Conservation (phyloP, 2,113 vertebrate species). For the Leucosticte australis region DNA sequence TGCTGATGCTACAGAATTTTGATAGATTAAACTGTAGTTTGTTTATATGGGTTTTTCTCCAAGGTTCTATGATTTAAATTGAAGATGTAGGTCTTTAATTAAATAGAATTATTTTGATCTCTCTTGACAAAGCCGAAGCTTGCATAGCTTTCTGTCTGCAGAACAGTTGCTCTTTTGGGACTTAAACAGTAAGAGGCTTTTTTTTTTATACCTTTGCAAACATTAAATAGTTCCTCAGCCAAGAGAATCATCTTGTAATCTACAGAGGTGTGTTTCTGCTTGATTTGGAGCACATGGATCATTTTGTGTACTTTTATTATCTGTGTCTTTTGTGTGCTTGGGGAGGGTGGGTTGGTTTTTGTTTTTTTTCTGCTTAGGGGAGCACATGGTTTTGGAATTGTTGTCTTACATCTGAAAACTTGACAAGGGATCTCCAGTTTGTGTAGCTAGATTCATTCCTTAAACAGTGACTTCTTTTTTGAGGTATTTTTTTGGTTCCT, state of each 20-base stretch:
- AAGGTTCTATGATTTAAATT: not conserved
- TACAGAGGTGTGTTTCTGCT: not conserved
- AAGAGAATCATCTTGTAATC: not conserved
- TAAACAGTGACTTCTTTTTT: not conserved
- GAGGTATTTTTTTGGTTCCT: not conserved
- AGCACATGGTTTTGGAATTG: not conserved
- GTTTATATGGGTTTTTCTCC: not conserved
- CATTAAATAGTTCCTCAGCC: not conserved
- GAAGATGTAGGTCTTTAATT: not conserved
- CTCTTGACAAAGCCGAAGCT: not conserved
- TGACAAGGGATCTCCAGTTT: not conserved
- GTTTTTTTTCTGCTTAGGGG: not conserved
- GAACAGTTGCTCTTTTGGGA: not conserved
- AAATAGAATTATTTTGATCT: not conserved
- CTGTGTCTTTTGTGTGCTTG: not conserved
- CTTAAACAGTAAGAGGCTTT: not conserved
- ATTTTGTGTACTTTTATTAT: not conserved
- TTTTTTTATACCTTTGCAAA: not conserved
- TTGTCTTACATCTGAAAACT: not conserved
- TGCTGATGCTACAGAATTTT: constrained; percentile 12
- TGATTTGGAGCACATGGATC: not conserved
- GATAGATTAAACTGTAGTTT: not conserved
- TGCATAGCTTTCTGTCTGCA: not conserved
- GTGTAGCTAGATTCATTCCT: not conserved
- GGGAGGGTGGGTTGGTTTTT: not conserved